Base-by-base conservation (phyloP, 1,140 invertebrate species). In the Anadara kagoshimensis region DNA sequence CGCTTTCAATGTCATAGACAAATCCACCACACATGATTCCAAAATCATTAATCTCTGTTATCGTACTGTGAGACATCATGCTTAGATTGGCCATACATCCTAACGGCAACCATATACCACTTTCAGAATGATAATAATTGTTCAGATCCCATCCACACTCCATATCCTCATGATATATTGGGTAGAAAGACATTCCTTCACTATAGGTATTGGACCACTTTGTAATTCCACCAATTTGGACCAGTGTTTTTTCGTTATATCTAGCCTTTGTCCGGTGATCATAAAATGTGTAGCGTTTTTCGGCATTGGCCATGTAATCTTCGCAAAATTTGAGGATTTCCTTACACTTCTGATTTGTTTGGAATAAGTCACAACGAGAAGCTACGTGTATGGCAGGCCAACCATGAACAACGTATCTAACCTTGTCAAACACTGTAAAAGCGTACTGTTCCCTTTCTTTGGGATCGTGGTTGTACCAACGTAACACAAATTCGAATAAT, bases 201-300 rank as follows among this genome's bases (percentile, higher is more conserved):
- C 73, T 62, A 29, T 69, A 68, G 12, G 75, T 69, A 22, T 66
- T 36, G n/a, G 71, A 16, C 44, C 44, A 61, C 45, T 62, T 54
- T 51, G 71, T 75, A 14, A 76, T 70, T 2, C 81, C 81, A 14
- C 81, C 76, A 14, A 83, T 51, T 43, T 83, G 81, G 36, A 81
- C 62, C 41, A 83, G 49, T 0, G 78, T 79, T 29, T 79, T 61
- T 20, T 62, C 45, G n/a, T 57, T 36, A 24, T 64, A 81, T 22
- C 81, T 66, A 3, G 79, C 76, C 22, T 76, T 45, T 16, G 78
- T 81, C 62, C 79, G 64, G 64, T 75, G 64, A 36, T 58, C 70
- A 57, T 76, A 69, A 47, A 58, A 57, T 8, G 75, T 49, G 54
- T 79, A 78, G 18, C 78, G 61, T 51, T 71, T 73, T 22, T 69